Evolutionary conservation across 1,140 invertebrate genomes (phyloP).

Genomic region (Aphis gossypii): DNA sequence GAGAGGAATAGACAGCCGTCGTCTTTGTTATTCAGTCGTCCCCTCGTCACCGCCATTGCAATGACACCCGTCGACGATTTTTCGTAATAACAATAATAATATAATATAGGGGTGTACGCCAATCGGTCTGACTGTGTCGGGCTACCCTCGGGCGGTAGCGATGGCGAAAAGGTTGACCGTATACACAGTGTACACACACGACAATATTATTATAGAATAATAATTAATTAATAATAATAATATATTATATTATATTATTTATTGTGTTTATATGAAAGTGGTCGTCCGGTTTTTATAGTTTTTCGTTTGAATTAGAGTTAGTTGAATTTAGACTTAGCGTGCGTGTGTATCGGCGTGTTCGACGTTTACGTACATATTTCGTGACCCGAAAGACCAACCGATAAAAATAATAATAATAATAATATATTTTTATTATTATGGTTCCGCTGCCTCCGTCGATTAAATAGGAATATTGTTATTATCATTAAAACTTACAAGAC

Average conservation of each 20-base stretch:
- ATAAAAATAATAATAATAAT: constrained; percentile 10
- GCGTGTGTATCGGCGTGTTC: background rate
- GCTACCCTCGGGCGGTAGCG: background rate
- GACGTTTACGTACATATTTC: background rate
- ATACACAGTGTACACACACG: background rate
- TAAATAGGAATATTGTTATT: constrained; percentile 4
- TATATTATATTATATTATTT: background rate
- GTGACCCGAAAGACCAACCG: background rate
- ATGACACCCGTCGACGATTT: constrained; percentile 31
- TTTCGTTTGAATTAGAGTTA: background rate
- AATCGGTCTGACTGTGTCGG: background rate
- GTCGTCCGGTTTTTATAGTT: background rate
- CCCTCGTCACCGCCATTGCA: background rate
- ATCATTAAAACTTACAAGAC: background rate
- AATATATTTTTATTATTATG: background rate
- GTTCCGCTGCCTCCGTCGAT: background rate
- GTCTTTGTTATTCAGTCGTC: background rate
- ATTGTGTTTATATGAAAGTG: background rate
- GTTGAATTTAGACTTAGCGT: too few species aligned
- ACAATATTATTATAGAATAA: background rate
- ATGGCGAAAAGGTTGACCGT: background rate
- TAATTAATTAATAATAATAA: background rate
- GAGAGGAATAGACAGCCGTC: background rate
- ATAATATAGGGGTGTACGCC: constrained; percentile 22
- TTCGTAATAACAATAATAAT: constrained; percentile 17